Base-by-base conservation (phyloP, 1,140 invertebrate genomes). In the Apis dorsata region DNA sequence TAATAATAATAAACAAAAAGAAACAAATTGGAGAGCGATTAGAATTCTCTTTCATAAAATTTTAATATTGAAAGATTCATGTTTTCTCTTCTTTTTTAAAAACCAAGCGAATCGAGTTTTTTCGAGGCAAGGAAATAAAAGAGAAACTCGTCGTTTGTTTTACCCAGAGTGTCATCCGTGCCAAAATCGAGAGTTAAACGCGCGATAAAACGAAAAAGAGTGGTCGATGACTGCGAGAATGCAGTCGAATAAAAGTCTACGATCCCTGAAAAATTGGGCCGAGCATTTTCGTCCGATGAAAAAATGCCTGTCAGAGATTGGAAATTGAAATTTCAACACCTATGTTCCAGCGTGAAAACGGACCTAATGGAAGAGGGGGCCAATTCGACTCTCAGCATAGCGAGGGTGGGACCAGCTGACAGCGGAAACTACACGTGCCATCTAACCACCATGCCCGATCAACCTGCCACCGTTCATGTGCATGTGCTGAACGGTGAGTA, bases 381-480 rank as follows among this genome's bases (percentile, higher is more conserved):
- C 60, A 96, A 97, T 90, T 97, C 96, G 75, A 96, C 96, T 57
- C 94, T 97, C 59, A 95, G 96, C 24, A 96, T 97, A 88, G 96
- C 96, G 65, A 95, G 96, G 86, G 96, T 97, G 66, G 96, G 96
- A 88, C 96, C 96, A 90, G 94, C 94, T 75, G 97, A 97, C 92
- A 96, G 96, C 44, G 97, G 97, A 17, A 97, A 97, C 92, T 97
- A 97, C 93, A 97, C 96, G 12, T 97, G 97, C 90, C 95, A 96
- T 44, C 96, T 97, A 79, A 96, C 96, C 62, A 92, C 92, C 65
- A 94, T 93, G 91, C 91, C 91, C 17, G 91, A 93, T 79, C 94
- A 95, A 81, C 94, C 95, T 9, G 95, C 96, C 75, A 96, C 95
- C 8, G 95, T 97, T 74, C 94, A 96, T 59, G 96, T 97, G 59